Evolutionary conservation across 2,113 vertebrate genomes (phyloP).

Genomic region (Chloebia gouldiae): DNA sequence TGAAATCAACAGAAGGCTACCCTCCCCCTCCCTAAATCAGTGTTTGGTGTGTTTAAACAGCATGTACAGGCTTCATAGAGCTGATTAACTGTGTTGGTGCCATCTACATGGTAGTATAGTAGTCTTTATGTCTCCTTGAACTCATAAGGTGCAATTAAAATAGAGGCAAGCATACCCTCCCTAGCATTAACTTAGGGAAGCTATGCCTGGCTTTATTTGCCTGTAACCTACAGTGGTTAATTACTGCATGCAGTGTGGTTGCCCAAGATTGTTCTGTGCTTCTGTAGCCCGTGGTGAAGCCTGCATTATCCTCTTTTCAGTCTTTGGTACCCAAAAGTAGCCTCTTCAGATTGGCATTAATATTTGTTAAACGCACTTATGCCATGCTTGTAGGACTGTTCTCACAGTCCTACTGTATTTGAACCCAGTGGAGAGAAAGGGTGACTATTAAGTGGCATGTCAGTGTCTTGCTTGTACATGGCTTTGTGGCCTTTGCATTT

Average conservation of each 20-base stretch:
- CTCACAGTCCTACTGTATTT: background rate
- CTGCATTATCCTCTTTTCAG: background rate
- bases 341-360: background rate
- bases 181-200: background rate
- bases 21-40: slow-evolving; percentile 7
- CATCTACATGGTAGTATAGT: background rate
- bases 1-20: slow-evolving; percentile 23
- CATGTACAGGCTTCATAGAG: background rate
- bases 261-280: background rate
- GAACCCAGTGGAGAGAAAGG: background rate
- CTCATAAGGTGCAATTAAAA: slow-evolving; percentile 1
- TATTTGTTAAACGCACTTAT: background rate
- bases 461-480: background rate
- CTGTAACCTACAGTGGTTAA: background rate
- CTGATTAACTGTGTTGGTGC: slow-evolving; percentile 24
- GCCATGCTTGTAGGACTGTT: background rate
- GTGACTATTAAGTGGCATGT: background rate
- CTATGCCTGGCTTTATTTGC: background rate
- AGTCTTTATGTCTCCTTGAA: background rate
- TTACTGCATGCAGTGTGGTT: background rate
- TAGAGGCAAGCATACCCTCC: background rate
- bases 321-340: background rate
- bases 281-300: background rate
- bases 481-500: background rate
- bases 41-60: slow-evolving; percentile 13